Percentiles rank a stretch among this genome's conserved stretches.
These are phyloP conservation scores for Meghimatium bilineatum DNA, from an alignment of 2,888 invertebrate genomes.

Conservation along the genomic window DNA sequence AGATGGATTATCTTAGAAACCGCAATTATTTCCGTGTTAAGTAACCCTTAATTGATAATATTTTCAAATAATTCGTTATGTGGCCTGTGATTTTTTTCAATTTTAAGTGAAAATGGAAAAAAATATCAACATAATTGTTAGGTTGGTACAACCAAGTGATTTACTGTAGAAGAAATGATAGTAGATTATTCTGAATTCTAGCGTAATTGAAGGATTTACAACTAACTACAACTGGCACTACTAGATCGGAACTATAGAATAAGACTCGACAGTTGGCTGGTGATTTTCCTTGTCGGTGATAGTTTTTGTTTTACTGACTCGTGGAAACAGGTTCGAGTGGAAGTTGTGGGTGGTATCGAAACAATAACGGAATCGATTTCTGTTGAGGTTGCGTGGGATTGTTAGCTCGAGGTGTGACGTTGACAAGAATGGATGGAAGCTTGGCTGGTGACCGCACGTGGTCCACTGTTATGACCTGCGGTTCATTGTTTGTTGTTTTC, in stretches of 20 bases:
- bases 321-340: background rate
- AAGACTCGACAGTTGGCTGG: background rate
- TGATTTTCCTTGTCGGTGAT: background rate
- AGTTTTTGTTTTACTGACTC: background rate
- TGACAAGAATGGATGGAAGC: constrained; percentile 3
- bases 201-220: background rate
- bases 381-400: constrained; percentile 7
- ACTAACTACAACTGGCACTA: background rate
- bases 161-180: too few relatives aligned
- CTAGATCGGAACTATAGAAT: background rate
- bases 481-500: background rate
- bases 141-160: too few relatives aligned
- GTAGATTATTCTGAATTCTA: background rate
- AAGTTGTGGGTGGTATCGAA: constrained; percentile 12
- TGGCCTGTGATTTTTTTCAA: too few relatives aligned
- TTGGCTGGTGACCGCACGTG: background rate
- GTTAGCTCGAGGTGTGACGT: background rate
- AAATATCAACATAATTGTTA: too few relatives aligned
- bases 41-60: too few relatives aligned
- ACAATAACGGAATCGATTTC: background rate
- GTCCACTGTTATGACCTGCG: background rate
- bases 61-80: too few relatives aligned
- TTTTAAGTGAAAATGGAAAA: too few relatives aligned
- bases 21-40: too few relatives aligned
- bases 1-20: too few relatives aligned